A percentile compares a stretch with the other conserved stretches of the same genome.
Conservation (phyloP, 2,113 vertebrate species). For the Scytalopus superciliaris region DNA sequence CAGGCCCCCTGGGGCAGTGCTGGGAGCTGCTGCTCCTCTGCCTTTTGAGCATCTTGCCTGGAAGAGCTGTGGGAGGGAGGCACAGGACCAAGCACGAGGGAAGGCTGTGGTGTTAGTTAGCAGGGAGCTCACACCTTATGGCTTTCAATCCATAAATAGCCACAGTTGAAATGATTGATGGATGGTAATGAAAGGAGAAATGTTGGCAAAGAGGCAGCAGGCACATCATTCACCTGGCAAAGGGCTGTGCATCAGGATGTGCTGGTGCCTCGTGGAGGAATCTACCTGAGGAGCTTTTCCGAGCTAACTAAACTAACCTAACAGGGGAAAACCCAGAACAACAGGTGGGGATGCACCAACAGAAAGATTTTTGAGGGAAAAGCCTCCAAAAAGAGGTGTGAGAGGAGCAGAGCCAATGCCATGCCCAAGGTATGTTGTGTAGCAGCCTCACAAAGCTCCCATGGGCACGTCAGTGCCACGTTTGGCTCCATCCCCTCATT, state of each 20-base stretch:
- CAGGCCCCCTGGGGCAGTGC: not conserved
- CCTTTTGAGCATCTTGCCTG: not conserved
- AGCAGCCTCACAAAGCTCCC: not conserved
- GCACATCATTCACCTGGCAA: not conserved
- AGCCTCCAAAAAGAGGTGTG: not conserved
- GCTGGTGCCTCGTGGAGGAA: not conserved
- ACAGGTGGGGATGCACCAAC: not conserved
- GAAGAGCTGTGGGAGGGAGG: not conserved
- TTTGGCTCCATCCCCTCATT: not conserved
- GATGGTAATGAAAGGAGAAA: not conserved
- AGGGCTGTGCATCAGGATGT: not conserved
- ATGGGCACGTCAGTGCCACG: fast-evolving
- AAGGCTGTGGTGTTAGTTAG: not conserved
- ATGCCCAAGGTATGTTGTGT: fast-evolving
- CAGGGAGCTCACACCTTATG: not conserved
- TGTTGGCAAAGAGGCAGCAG: not conserved
- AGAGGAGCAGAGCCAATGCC: not conserved
- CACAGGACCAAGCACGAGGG: not conserved
- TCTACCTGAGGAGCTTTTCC: not conserved
- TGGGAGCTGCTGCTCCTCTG: not conserved
- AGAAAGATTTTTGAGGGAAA: not conserved
- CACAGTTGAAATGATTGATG: not conserved
- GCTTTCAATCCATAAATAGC: not conserved
- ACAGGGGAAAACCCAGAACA: not conserved
- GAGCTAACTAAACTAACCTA: not conserved